phyloP scores from a whole-genome alignment of 1,140 invertebrate genomes.

The Macrostomum lignano region DNA sequence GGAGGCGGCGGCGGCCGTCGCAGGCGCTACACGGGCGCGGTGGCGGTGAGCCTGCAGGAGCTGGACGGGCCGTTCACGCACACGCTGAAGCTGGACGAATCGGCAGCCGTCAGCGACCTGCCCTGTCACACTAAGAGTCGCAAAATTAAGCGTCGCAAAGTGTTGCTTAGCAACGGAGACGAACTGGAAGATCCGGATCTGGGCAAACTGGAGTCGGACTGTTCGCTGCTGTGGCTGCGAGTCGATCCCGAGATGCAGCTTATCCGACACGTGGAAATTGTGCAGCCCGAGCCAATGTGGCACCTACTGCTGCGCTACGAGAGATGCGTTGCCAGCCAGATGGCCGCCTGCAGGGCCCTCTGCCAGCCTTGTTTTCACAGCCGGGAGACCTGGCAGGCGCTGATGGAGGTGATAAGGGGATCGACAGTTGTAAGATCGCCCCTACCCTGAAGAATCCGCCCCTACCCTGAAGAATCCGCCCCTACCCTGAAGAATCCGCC shows the following conservation, averaged over 20 bases:
- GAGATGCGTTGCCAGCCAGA: constrained; percentile 61
- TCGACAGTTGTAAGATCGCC: too few species aligned
- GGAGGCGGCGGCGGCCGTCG: too few species aligned
- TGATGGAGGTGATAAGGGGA: too few species aligned
- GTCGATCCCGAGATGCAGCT: constrained; percentile 88
- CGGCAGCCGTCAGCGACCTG: background rate
- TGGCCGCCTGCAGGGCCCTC: too few species aligned
- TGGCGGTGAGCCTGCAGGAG: constrained; percentile 66
- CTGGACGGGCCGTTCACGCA: constrained; percentile 80
- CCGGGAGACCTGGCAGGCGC: too few species aligned
- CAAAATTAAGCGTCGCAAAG: constrained; percentile 2
- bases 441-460: too few species aligned
- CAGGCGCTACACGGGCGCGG: constrained; percentile 37
- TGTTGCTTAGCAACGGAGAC: constrained; percentile 2
- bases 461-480: too few species aligned
- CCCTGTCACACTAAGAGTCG: constrained; percentile 4
- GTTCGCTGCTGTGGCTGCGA: constrained; percentile 88
- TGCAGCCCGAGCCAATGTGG: constrained; percentile 95
- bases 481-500: too few species aligned
- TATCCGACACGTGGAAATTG: constrained; percentile 53
- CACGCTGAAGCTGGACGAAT: constrained; percentile 46
- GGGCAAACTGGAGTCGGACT: constrained; percentile 36
- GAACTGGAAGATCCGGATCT: constrained; percentile 15
- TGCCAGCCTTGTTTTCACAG: too few species aligned
- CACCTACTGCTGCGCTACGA: constrained; percentile 87